Conservation (phyloP, 2,797 vertebrate genomes). For the Amblyraja radiata region DNA sequence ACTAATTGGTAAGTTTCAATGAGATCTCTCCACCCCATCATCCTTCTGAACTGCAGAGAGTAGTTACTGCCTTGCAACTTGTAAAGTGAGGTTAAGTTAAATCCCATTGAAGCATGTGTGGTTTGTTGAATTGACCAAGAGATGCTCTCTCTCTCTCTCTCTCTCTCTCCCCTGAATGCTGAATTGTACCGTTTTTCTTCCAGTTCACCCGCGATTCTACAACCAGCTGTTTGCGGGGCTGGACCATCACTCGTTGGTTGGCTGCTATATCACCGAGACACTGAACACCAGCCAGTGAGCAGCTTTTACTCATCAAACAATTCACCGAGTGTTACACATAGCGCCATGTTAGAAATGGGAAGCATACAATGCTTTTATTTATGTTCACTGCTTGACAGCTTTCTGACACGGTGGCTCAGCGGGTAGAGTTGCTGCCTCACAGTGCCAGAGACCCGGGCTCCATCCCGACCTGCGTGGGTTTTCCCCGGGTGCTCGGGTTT, state of each 20-base stretch:
- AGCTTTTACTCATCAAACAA: slow-evolving; percentile 1
- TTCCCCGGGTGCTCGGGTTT: no score
- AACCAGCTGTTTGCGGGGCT: slow-evolving; percentile 77
- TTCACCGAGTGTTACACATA: not conserved
- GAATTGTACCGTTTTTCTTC: not conserved
- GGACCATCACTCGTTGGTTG: slow-evolving; percentile 71
- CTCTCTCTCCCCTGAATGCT: not conserved
- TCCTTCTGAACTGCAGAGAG: no score
- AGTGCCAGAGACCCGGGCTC: no score
- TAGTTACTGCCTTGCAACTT: no score
- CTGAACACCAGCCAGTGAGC: slow-evolving; percentile 83
- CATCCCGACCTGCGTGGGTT: no score
- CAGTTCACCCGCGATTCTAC: slow-evolving; percentile 79
- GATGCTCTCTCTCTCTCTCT: no score
- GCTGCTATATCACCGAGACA: slow-evolving; percentile 70
- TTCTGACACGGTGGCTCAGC: no score
- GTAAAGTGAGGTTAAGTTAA: not conserved
- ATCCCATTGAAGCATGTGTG: not conserved
- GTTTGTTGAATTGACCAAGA: not conserved
- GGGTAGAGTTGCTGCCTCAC: no score
- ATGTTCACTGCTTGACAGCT: not conserved
- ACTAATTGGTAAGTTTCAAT: no score
- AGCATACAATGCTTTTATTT: not conserved
- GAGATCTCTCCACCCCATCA: no score
- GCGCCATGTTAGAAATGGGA: not conserved